A percentile compares a stretch with the other conserved stretches of the same genome.
Conservation (phyloP, 2,888 invertebrate species). For the Frankliniella intonsa region DNA sequence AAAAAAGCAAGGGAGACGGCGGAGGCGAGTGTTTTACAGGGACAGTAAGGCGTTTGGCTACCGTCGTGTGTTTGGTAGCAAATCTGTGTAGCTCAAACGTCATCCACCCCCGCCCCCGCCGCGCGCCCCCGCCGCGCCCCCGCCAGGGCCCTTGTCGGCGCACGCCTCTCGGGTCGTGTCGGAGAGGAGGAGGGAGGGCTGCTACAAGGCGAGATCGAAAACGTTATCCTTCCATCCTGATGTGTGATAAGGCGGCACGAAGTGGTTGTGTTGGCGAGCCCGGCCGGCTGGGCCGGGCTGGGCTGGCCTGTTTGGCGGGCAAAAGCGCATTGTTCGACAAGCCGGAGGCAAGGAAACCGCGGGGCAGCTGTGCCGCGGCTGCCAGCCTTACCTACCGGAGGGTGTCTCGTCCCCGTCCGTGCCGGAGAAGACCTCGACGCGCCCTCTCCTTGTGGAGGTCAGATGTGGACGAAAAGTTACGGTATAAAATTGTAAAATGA, state of each 20-base stretch:
- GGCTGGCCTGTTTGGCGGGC: neutral
- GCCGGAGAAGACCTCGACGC: neutral
- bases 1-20: too few species aligned
- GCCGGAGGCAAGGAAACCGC: slow-evolving; percentile 2
- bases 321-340: neutral
- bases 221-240: slow-evolving; percentile 13
- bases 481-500: too few species aligned
- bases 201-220: slow-evolving; percentile 12
- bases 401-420: neutral
- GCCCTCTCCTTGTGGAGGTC: too few species aligned
- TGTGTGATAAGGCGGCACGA: slow-evolving; percentile 13
- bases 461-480: too few species aligned
- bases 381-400: too few species aligned
- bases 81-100: neutral
- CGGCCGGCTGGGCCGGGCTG: neutral
- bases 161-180: slow-evolving; percentile 1
- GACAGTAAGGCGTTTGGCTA: too few species aligned
- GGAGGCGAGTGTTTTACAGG: too few species aligned
- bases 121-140: neutral
- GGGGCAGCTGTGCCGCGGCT: neutral
- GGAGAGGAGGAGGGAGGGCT: neutral
- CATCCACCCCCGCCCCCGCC: neutral
- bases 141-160: neutral
- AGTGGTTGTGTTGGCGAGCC: neutral
- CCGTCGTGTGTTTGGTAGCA: too few species aligned